phyloP scores from a whole-genome alignment of 2,113 vertebrate genomes.

The Corythornis vintsioides region DNA sequence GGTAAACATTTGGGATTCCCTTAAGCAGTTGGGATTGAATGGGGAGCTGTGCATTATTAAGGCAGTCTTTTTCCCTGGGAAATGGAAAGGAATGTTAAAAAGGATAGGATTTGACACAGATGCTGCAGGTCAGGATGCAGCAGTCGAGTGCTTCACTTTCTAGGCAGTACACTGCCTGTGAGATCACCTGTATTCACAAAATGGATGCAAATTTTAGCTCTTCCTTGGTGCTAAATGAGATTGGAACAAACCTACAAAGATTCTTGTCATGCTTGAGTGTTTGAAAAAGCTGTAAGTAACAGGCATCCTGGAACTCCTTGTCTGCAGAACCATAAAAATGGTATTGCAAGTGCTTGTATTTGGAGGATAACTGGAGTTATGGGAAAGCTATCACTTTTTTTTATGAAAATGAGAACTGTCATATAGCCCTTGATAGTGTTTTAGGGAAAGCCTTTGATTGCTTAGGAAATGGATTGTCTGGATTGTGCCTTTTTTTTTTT shows the following conservation, averaged over 20 bases:
- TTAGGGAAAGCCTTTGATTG: neutral
- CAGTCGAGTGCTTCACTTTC: neutral
- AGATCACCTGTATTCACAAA: neutral
- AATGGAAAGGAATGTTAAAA: neutral
- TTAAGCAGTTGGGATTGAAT: neutral
- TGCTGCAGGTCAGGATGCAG: neutral
- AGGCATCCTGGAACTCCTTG: neutral
- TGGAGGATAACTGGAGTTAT: neutral
- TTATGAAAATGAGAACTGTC: neutral
- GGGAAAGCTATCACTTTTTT: neutral
- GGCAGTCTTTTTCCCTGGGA: neutral
- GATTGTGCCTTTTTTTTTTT: neutral
- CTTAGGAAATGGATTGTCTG: neutral
- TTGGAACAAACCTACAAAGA: neutral
- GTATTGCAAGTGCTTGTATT: neutral
- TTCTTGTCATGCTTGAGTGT: slow-evolving; percentile 1
- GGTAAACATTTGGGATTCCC: neutral
- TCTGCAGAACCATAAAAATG: neutral
- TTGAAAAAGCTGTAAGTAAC: neutral
- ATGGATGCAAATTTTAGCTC: neutral
- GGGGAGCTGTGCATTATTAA: neutral
- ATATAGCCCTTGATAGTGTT: neutral
- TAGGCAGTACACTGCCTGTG: neutral
- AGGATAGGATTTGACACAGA: neutral
- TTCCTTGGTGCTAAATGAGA: neutral